Percentiles rank a stretch among this genome's conserved stretches.
Evolutionary conservation across 2,113 vertebrate genomes (phyloP).

Genomic region (Lipotes vexillifer): DNA sequence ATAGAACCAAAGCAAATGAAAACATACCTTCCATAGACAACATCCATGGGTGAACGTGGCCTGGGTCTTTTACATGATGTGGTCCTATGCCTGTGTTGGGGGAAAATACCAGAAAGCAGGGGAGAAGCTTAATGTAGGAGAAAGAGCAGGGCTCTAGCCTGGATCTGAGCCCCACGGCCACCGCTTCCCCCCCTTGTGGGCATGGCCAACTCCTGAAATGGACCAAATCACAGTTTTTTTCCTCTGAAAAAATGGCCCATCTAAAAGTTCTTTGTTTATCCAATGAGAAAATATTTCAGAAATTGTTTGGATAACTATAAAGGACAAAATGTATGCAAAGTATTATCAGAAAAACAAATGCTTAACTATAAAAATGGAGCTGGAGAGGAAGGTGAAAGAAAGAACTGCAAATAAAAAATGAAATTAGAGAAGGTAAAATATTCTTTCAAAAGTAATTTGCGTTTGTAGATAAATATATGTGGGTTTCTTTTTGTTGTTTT

Average conservation of each 20-base stretch:
- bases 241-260: neutral
- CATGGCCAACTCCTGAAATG: neutral
- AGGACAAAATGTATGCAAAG: neutral
- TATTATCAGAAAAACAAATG: neutral
- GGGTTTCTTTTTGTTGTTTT: neutral
- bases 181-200: neutral
- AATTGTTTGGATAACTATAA: neutral
- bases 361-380: neutral
- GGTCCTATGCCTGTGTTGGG: accelerated
- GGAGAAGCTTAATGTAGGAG: neutral
- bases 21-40: neutral
- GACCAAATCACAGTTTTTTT: neutral
- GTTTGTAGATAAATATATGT: neutral
- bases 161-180: accelerated
- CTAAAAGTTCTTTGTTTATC: neutral
- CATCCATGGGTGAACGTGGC: accelerated
- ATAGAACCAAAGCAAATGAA: neutral
- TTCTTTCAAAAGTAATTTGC: neutral
- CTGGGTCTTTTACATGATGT: neutral
- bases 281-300: neutral
- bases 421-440: neutral
- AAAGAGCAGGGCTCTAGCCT: neutral
- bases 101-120: neutral
- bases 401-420: neutral
- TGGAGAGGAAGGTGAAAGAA: neutral